Base-by-base conservation (phyloP, 1,140 invertebrate species). In the Lucilia sericata region DNA sequence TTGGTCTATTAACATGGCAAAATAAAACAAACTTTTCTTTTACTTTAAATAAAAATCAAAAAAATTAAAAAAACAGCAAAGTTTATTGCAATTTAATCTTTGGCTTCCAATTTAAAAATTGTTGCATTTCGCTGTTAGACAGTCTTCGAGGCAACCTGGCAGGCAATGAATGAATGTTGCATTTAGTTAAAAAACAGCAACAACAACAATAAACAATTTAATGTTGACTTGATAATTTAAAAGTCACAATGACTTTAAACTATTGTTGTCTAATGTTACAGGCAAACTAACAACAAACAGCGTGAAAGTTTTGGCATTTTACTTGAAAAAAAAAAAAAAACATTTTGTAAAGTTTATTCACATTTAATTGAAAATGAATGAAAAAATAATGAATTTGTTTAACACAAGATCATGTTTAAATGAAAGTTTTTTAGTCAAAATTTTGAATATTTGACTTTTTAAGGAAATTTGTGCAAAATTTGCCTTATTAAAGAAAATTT, bases 261-360 rank as follows among this genome's bases (percentile, higher is more conserved):
- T 55, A 55, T 55, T 55, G 49, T 49, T 49, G 42, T 42, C 42
- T 42, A 42, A 42, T 42, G 42, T 42, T 42, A 42, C 42, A 42
- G 42, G 42, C 42, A 42, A 55, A 55, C 51, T 8, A 42, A 42
- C 42, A 42, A 42, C 51, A 7, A 55, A 55, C 12, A 75, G 17
- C 74, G 74, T 34, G 74, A 75, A 75, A 75, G 74, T 75, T 75
- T 75, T 75, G 74, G 74, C 74, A 75, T 55, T 55, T 55, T 55
- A 55, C 4, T 55, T 55, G 4, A 12, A 55, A 55, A 7, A 10
- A 17, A 55, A 55, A 55, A 55, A 55, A 17, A 17, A 12, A n/a
- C n/a, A 55, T 17, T 17, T n/a, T 55, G 51, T 12, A 55, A 75
- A 30, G 74, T 75, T 75, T 75, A 75, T 75, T 75, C 74, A 75